These are phyloP conservation scores for Antigone vipio DNA, from an alignment of 2,113 vertebrate species.

Conservation along the genomic window DNA sequence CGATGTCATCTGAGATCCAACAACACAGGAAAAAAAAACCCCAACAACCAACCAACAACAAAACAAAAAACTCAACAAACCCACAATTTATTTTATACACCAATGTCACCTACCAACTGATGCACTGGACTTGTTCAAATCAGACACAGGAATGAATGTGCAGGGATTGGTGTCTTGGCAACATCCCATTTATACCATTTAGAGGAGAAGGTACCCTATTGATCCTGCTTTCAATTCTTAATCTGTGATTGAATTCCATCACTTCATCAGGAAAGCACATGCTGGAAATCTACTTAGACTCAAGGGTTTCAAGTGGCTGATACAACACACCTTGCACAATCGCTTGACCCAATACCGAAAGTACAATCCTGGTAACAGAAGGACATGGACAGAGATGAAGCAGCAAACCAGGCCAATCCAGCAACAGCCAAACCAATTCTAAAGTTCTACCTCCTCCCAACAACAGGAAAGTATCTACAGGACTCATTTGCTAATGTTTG, in stretches of 20 bases:
- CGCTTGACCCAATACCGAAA: not conserved
- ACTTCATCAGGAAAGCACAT: not conserved
- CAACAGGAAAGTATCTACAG: not conserved
- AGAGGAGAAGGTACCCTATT: not conserved
- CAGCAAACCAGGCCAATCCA: not conserved
- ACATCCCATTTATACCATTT: not conserved
- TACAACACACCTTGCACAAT: not conserved
- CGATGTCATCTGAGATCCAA: not conserved
- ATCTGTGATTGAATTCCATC: not conserved
- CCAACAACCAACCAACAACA: no score
- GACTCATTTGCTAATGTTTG: not conserved
- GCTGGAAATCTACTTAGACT: not conserved
- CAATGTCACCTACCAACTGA: not conserved
- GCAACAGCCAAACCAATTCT: not conserved
- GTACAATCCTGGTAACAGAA: not conserved
- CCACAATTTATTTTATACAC: not conserved
- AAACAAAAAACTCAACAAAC: not conserved
- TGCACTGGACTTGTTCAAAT: not conserved
- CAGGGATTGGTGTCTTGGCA: not conserved
- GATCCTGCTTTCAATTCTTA: not conserved
- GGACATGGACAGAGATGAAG: not conserved
- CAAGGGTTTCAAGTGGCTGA: not conserved
- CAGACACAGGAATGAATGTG: not conserved
- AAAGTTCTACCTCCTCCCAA: not conserved
- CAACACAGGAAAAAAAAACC: rapidly evolving